Conservation (phyloP, 2,113 vertebrate species). For the Pachycephala philippinensis region DNA sequence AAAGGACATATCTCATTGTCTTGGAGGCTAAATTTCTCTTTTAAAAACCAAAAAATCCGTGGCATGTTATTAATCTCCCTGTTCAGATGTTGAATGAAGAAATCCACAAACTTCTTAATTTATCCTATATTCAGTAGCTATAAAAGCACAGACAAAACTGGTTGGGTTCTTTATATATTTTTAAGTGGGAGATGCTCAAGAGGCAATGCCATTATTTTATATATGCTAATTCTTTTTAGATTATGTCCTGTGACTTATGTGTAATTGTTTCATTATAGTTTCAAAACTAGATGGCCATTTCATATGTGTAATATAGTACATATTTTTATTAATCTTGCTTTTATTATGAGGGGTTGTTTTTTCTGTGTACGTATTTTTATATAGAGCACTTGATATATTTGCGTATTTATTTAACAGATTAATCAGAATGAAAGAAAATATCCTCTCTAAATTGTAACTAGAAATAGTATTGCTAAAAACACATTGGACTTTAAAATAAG, state of each 20-base stretch:
- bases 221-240: background rate
- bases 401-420: constrained; percentile 55
- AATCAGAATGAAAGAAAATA: background rate
- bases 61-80: background rate
- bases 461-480: background rate
- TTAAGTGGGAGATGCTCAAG: background rate
- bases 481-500: background rate
- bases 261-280: constrained; percentile 9
- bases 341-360: background rate
- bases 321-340: constrained; percentile 14
- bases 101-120: background rate
- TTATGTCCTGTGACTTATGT: background rate
- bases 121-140: background rate
- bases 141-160: background rate
- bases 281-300: constrained; percentile 8
- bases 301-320: background rate
- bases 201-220: constrained; percentile 16
- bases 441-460: background rate
- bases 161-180: background rate
- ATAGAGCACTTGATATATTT: constrained; percentile 23
- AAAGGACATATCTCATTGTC: background rate
- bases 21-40: background rate
- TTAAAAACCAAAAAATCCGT: background rate
- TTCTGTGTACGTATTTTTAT: background rate
- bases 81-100: background rate